Evolutionary conservation across 2,888 invertebrate genomes (phyloP).

Genomic region (Drosophila robusta): DNA sequence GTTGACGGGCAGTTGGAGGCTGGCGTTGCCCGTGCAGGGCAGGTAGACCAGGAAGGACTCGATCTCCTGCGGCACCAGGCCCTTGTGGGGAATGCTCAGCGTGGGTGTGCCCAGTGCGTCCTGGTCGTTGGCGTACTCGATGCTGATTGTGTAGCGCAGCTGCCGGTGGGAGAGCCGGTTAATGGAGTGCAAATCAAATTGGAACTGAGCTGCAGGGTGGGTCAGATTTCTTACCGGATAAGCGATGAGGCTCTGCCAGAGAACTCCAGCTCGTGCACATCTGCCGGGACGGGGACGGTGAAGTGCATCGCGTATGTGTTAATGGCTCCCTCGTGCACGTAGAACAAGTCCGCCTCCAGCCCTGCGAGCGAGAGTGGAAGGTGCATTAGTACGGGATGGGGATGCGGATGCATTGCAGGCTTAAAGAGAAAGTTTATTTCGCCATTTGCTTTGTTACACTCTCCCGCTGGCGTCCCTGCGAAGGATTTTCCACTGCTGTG

Average conservation of each 20-base stretch:
- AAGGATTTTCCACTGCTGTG: slow-evolving; percentile 39
- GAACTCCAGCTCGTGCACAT: slow-evolving; percentile 92
- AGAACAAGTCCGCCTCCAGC: slow-evolving; percentile 91
- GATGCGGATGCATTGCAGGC: slow-evolving; percentile 54
- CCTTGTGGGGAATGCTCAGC: slow-evolving; percentile 93
- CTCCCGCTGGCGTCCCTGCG: slow-evolving; percentile 10
- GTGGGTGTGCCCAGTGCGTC: slow-evolving; percentile 92
- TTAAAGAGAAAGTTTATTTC: slow-evolving; percentile 64
- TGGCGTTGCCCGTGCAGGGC: slow-evolving; percentile 92
- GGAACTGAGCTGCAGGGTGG: slow-evolving; percentile 2
- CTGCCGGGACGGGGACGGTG: slow-evolving; percentile 91
- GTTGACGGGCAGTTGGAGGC: slow-evolving; percentile 92
- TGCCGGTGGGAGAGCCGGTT: slow-evolving; percentile 52
- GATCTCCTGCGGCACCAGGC: slow-evolving; percentile 91
- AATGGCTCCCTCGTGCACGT: slow-evolving; percentile 93
- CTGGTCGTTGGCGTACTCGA: slow-evolving; percentile 86
- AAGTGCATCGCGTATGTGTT: slow-evolving; percentile 95
- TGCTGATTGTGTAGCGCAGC: slow-evolving; percentile 85
- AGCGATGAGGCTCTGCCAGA: slow-evolving; percentile 93
- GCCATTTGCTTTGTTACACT: slow-evolving; percentile 66
- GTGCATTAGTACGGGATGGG: slow-evolving; percentile 15
- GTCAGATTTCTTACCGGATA: slow-evolving; percentile 88
- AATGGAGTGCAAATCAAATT: slow-evolving; percentile 77
- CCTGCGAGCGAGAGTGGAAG: slow-evolving; percentile 85
- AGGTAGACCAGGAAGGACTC: slow-evolving; percentile 92